Percentiles rank a stretch among this genome's conserved stretches.
These are phyloP conservation scores for Orthosia gracilis DNA, from an alignment of 2,888 invertebrate genomes.

Conservation along the genomic window DNA sequence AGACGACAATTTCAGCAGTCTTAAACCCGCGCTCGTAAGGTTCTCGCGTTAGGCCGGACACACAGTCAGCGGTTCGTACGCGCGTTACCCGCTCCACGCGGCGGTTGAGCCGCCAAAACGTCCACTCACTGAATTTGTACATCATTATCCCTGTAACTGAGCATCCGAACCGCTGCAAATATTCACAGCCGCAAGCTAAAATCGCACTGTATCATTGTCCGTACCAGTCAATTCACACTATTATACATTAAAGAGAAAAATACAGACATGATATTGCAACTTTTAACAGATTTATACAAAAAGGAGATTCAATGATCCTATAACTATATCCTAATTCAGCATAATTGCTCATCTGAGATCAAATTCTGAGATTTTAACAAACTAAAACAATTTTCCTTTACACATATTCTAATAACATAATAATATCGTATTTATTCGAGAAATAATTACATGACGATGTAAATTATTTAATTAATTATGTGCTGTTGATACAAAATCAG, in stretches of 20 bases:
- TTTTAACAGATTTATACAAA: conserved; percentile 63
- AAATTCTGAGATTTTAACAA: conserved; percentile 77
- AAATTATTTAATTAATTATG: conserved; percentile 57
- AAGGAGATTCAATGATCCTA: conserved; percentile 59
- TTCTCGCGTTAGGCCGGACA: conserved; percentile 42
- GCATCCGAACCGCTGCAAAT: conserved; percentile 47
- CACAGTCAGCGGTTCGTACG: conserved; percentile 42
- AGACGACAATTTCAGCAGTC: conserved; percentile 72
- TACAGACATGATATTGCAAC: conserved; percentile 59
- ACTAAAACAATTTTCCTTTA: conserved; percentile 65
- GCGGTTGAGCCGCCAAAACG: conserved; percentile 25
- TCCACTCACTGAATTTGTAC: background rate
- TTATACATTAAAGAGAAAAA: conserved; percentile 53
- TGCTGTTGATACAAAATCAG: conserved; percentile 65
- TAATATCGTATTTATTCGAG: conserved; percentile 59
- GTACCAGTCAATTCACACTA: conserved; percentile 44
- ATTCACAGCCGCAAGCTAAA: conserved; percentile 39
- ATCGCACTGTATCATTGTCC: conserved; percentile 27
- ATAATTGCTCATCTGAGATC: conserved; percentile 85
- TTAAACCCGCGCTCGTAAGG: conserved; percentile 67
- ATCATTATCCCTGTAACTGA: conserved; percentile 1
- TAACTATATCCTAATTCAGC: conserved; percentile 72
- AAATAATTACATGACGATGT: conserved; percentile 56
- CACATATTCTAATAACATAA: conserved; percentile 60
- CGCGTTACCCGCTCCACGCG: conserved; percentile 21